Percentiles rank a stretch among this genome's conserved stretches.
Conservation (phyloP, 2,113 vertebrate species). For the Apeltes quadracus region DNA sequence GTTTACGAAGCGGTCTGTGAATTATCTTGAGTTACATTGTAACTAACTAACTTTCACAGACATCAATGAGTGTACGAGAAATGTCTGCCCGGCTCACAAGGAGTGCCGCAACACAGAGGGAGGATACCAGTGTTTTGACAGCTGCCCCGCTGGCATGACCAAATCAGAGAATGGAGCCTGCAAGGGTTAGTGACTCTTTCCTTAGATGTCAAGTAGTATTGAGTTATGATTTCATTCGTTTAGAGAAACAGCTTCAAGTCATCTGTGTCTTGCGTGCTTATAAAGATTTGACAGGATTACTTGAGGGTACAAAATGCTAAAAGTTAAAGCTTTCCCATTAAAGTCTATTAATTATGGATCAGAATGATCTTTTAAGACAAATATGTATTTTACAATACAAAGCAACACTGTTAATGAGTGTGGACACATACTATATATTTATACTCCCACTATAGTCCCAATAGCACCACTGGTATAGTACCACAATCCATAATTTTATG, state of each 20-base stretch:
- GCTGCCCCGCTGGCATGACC: constrained; percentile 80
- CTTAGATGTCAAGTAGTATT: background rate
- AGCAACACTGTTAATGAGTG: background rate
- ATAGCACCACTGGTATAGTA: background rate
- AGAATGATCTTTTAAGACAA: background rate
- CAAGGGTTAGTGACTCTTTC: constrained; percentile 66
- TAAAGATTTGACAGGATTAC: no score
- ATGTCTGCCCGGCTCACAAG: constrained; percentile 80
- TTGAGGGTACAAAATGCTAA: constrained; percentile 4
- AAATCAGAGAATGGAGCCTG: constrained; percentile 75
- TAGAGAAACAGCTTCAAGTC: background rate
- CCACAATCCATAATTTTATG: background rate
- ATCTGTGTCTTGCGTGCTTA: background rate
- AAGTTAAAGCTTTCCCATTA: background rate
- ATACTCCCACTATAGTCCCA: background rate
- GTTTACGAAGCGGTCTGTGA: no score
- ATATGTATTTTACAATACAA: constrained; percentile 14
- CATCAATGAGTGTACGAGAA: constrained; percentile 82
- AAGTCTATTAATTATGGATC: background rate
- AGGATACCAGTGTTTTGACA: constrained; percentile 84
- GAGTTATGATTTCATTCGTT: background rate
- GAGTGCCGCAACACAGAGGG: constrained; percentile 84
- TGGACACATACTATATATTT: no score
- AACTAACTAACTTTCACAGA: constrained; percentile 63
- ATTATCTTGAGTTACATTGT: no score